Evolutionary conservation across 2,113 vertebrate species (phyloP), one percentile per base, ranked within the genome.

Genomic region (Haplotaxodon microlepis): DNA sequence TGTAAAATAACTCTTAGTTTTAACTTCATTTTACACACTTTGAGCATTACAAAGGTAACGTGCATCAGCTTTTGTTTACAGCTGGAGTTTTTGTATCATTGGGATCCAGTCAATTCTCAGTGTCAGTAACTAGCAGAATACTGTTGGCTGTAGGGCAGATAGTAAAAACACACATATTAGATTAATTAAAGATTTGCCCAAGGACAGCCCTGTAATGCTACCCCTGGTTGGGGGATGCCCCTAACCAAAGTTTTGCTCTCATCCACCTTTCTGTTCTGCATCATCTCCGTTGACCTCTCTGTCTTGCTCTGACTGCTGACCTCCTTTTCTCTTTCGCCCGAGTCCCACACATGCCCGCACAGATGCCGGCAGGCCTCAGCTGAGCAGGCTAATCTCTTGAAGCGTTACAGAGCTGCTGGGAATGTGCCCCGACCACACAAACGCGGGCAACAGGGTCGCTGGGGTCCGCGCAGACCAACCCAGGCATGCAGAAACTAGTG

Each of bases 381-480:
- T 94, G 94, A 95, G 92, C 88, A 45, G 89, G 90, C 93, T 95
- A 93, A 94, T 94, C 93, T 94, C 88, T 61, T 83, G 40, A 94
- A 94, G 91, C 82, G 90, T 94, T 95, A 90, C 93, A 91, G 90
- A 85, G 91, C 87, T 90, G 89, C 92, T 27, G 69, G 93, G 95
- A 95, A 95, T 94, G 90, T 88, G 61, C 86, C 91, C 91, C 34
- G 88, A 94, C 93, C 92, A 91, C 91, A 91, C 91, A 88, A 73
- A 87, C 63, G 42, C 21, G 4, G 82, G 87, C 82, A 89, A 8
- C 71, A 5, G 89, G 92, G 93, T 92, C 89, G 86, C 24, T 1
- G 53, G 83, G 89, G 91, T 89, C 84, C 8, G 27, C 8, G 14
- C 3, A 5, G 45, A 51, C 82, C 86, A 66, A 82, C 81, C 76